phyloP scores from a whole-genome alignment of 1,140 invertebrate genomes.

The Solen grandis region DNA sequence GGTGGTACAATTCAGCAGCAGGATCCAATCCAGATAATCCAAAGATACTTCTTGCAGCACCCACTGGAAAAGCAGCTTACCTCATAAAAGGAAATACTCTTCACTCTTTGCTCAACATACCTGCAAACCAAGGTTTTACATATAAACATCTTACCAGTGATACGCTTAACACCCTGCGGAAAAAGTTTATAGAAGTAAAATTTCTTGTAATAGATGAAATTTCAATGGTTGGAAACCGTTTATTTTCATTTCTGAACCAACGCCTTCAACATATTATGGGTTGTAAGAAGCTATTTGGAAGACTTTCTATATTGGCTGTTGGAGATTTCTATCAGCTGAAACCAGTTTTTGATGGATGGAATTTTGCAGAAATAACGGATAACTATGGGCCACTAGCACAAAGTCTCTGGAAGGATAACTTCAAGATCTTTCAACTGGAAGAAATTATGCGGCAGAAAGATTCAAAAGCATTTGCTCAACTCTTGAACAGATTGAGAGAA shows the following conservation, averaged over 20 bases:
- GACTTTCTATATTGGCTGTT: constrained; percentile 17
- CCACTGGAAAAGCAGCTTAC: constrained; percentile 32
- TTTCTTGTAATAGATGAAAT: constrained; percentile 27
- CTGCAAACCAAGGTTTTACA: constrained; percentile 8
- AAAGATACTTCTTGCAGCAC: constrained; percentile 12
- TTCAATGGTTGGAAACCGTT: constrained; percentile 13
- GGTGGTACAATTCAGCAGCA: neutral
- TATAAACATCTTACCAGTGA: neutral
- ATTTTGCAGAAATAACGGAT: neutral
- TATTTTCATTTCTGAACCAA: constrained; percentile 15
- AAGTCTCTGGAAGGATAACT: constrained; percentile 38
- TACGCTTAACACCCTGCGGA: neutral
- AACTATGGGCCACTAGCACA: constrained; percentile 12
- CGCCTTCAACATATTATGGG: constrained; percentile 13
- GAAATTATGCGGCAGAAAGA: constrained; percentile 45
- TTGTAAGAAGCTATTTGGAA: neutral
- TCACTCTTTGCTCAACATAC: constrained; percentile 15
- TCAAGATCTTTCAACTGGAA: constrained; percentile 33
- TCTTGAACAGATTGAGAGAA: constrained; percentile 35
- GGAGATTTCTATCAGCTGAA: constrained; percentile 1
- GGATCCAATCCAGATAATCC: constrained; percentile 28
- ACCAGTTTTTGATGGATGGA: constrained; percentile 15
- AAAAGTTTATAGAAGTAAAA: neutral
- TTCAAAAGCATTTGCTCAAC: constrained; percentile 14
- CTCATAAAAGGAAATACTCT: constrained; percentile 36